Conservation (phyloP, 2,113 vertebrate genomes). For the Columbina picui region DNA sequence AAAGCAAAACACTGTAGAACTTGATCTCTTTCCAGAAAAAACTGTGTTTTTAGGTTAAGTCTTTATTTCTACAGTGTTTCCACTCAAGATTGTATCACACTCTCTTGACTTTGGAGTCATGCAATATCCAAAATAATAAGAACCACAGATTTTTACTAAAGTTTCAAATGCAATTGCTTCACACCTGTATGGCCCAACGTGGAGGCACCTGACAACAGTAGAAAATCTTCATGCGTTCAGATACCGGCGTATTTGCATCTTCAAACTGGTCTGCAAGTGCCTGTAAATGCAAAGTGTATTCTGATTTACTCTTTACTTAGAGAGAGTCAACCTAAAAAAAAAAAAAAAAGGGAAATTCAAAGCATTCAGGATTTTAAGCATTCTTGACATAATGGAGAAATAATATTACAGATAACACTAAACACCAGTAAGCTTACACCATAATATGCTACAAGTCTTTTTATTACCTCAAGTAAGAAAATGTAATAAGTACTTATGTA, state of each 20-base stretch:
- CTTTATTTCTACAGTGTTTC: background rate
- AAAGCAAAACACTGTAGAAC: background rate
- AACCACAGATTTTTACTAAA: background rate
- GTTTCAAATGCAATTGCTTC: background rate
- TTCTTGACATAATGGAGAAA: background rate
- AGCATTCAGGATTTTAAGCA: background rate
- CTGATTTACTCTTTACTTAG: background rate
- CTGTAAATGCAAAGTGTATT: constrained; percentile 43
- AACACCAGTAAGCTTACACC: background rate
- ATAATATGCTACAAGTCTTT: background rate
- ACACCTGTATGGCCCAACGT: constrained; percentile 90
- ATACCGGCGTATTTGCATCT: constrained; percentile 76
- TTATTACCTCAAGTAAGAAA: background rate
- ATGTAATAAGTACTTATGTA: background rate
- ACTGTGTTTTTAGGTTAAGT: background rate
- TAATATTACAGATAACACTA: background rate
- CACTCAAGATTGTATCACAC: background rate
- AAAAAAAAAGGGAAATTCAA: background rate
- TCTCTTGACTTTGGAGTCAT: background rate
- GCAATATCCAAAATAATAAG: background rate
- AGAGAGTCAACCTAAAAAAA: background rate
- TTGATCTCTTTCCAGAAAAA: background rate
- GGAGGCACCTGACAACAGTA: constrained; percentile 90
- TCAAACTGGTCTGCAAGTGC: constrained; percentile 90
- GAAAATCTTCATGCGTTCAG: constrained; percentile 92